Conservation (phyloP, 2,888 invertebrate genomes). For the Eudasyphora cyanicolor region DNA sequence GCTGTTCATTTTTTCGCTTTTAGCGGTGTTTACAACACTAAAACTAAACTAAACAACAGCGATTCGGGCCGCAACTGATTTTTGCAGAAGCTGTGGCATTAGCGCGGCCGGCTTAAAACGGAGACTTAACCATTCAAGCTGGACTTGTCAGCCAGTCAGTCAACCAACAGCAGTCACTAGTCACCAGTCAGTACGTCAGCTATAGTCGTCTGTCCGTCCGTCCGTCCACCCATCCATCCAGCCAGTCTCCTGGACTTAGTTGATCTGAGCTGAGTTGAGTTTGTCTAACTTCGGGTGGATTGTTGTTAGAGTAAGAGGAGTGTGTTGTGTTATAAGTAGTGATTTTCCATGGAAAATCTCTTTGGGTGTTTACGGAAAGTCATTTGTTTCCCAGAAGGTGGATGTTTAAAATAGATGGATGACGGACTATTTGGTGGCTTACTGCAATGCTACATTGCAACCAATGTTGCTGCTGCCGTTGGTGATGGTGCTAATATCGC, state of each 20-base stretch:
- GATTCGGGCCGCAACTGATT: slow-evolving; percentile 36
- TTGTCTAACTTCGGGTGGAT: slow-evolving; percentile 49
- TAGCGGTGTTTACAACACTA: slow-evolving; percentile 57
- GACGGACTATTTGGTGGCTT: slow-evolving; percentile 53
- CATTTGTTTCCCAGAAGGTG: slow-evolving; percentile 67
- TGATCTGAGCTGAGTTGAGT: slow-evolving; percentile 12
- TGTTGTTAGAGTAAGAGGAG: slow-evolving; percentile 61
- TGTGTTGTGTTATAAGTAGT: slow-evolving; percentile 65
- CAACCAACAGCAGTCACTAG: slow-evolving; percentile 7
- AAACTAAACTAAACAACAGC: slow-evolving; percentile 32
- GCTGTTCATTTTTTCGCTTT: slow-evolving; percentile 46
- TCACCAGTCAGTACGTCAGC: no score
- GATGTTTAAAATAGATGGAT: slow-evolving; percentile 64
- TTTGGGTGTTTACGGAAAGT: slow-evolving; percentile 67
- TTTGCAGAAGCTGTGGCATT: slow-evolving; percentile 60
- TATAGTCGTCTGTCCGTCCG: slow-evolving; percentile 12
- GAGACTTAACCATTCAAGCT: slow-evolving; percentile 7
- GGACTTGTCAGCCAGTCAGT: slow-evolving; percentile 20
- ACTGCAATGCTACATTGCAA: background rate
- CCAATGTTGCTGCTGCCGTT: slow-evolving; percentile 3
- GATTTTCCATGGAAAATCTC: slow-evolving; percentile 63
- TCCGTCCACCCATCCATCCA: no score
- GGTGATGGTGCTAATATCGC: slow-evolving; percentile 1
- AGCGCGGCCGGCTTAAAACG: slow-evolving; percentile 42
- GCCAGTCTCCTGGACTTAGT: background rate